These are phyloP conservation scores for Dorcus hopei DNA, from an alignment of 2,888 invertebrate genomes.

Conservation along the genomic window DNA sequence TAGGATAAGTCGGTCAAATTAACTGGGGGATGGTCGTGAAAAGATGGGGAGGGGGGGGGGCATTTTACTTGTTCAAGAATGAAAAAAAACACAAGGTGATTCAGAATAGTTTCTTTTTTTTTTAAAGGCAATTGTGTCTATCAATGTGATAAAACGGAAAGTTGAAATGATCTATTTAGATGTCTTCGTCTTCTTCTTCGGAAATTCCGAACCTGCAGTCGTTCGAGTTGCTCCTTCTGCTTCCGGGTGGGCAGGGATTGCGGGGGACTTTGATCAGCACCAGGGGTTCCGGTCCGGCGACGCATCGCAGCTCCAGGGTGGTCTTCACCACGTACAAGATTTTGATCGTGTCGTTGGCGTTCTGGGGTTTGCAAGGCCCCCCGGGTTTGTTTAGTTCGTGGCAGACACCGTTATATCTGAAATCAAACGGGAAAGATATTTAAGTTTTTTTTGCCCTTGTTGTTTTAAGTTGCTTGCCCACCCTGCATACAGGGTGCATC, in stretches of 20 bases:
- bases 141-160: background rate
- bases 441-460: no score
- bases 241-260: slow-evolving; percentile 37
- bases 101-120: no score
- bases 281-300: slow-evolving; percentile 37
- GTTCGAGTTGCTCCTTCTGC: slow-evolving; percentile 34
- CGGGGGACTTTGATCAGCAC: slow-evolving; percentile 33
- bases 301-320: slow-evolving; percentile 58
- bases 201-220: slow-evolving; percentile 27
- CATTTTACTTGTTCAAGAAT: no score
- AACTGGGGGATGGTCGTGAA: no score
- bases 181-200: background rate
- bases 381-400: slow-evolving; percentile 46
- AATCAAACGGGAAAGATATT: slow-evolving; percentile 38
- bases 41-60: no score
- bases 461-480: no score
- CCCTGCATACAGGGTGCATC: no score
- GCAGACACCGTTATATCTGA: slow-evolving; percentile 50
- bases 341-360: slow-evolving; percentile 45
- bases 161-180: background rate
- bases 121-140: background rate
- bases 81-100: no score
- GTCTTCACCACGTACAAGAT: slow-evolving; percentile 59
- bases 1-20: no score
- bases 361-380: slow-evolving; percentile 49